Percentiles rank a stretch among this genome's conserved stretches.
These are phyloP conservation scores for Hucho hucho DNA, from an alignment of 2,113 vertebrate species.

Conservation along the genomic window DNA sequence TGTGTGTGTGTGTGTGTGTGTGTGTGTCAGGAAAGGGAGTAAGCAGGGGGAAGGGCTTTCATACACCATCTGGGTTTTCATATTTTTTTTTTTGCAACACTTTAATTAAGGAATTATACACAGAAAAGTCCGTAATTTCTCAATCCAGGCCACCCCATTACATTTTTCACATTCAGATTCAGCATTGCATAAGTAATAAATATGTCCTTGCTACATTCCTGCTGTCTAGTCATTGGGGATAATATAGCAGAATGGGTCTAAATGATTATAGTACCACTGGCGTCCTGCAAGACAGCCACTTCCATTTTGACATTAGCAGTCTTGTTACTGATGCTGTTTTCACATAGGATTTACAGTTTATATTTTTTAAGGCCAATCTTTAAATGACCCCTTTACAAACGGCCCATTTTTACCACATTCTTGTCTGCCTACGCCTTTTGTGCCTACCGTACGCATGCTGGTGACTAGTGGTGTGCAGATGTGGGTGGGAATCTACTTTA, in stretches of 20 bases:
- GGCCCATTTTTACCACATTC: no score
- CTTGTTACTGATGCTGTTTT: constrained; percentile 30
- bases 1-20: constrained; percentile 1
- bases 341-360: no score
- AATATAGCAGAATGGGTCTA: constrained; percentile 4
- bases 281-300: constrained; percentile 43
- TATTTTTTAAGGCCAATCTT: no score
- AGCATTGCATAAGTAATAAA: constrained; percentile 8
- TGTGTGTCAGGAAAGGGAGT: neutral
- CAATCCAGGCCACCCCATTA: neutral
- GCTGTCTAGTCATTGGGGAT: neutral
- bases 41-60: neutral
- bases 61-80: constrained; percentile 44
- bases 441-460: no score
- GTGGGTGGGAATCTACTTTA: no score
- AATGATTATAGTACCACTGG: constrained; percentile 7
- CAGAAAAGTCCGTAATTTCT: constrained; percentile 16
- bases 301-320: constrained; percentile 62
- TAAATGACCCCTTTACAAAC: no score
- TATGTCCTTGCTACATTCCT: neutral
- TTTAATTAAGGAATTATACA: constrained; percentile 24
- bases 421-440: no score
- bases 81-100: constrained; percentile 11
- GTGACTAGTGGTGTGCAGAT: no score
- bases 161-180: constrained; percentile 23